A percentile compares a stretch with the other conserved stretches of the same genome.
phyloP scores from a whole-genome alignment of 2,888 invertebrate genomes.

The Chloroclysta siterata region DNA sequence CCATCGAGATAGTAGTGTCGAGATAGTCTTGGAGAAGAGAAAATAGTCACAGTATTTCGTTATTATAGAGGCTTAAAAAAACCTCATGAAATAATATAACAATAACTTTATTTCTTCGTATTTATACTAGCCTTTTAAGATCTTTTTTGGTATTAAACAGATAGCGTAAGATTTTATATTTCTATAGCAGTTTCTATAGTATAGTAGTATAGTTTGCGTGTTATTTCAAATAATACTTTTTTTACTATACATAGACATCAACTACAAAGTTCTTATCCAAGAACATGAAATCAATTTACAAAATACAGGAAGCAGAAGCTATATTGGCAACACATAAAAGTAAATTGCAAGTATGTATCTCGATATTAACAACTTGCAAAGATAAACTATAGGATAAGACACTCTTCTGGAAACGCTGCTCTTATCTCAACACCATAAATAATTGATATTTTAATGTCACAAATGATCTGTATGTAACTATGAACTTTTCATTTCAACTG shows the following conservation, averaged over 20 bases:
- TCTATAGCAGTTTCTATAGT: too few species aligned
- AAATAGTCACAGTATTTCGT: slow-evolving; percentile 14
- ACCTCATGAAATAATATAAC: background rate
- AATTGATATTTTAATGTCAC: slow-evolving; percentile 84
- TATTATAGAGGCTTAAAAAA: background rate
- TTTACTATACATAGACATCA: too few species aligned
- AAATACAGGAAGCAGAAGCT: slow-evolving; percentile 15
- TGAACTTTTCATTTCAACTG: slow-evolving; percentile 54
- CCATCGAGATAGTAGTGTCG: slow-evolving; percentile 51
- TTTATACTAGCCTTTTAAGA: too few species aligned
- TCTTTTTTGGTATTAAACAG: too few species aligned
- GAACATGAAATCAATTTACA: slow-evolving; percentile 8
- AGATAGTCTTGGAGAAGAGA: slow-evolving; percentile 32
- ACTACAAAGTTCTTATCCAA: background rate
- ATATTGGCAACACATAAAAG: slow-evolving; percentile 25
- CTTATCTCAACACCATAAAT: slow-evolving; percentile 81
- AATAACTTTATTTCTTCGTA: background rate
- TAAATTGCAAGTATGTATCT: slow-evolving; percentile 31
- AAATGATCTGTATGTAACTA: slow-evolving; percentile 83
- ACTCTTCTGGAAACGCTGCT: slow-evolving; percentile 65
- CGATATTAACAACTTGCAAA: slow-evolving; percentile 33
- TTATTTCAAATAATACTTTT: background rate
- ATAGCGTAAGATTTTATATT: too few species aligned
- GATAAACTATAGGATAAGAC: slow-evolving; percentile 46
- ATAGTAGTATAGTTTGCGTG: background rate